phyloP scores from a whole-genome alignment of 2,888 invertebrate species.

The Drosophila cracens region DNA sequence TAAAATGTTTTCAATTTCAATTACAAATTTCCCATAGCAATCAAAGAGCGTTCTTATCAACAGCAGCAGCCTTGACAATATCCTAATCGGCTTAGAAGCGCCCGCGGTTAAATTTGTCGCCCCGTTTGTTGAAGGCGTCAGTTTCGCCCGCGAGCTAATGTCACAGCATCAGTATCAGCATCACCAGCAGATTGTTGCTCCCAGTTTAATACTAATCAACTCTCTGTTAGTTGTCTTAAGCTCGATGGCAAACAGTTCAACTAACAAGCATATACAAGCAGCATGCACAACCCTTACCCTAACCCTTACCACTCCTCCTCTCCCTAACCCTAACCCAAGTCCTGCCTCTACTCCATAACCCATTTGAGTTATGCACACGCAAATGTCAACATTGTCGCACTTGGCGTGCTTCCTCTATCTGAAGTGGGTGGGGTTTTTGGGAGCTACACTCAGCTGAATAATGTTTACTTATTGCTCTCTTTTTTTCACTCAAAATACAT shows the following conservation, averaged over 20 bases:
- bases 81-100: slow-evolving; percentile 66
- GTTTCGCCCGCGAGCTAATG: slow-evolving; percentile 48
- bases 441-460: slow-evolving; percentile 4
- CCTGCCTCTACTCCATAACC: slow-evolving; percentile 8
- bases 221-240: slow-evolving; percentile 65
- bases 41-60: slow-evolving; percentile 9
- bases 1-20: slow-evolving; percentile 26
- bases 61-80: slow-evolving; percentile 12
- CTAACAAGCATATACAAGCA: slow-evolving; percentile 24
- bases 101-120: slow-evolving; percentile 57
- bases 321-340: background rate
- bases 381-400: slow-evolving; percentile 79
- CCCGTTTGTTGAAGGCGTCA: slow-evolving; percentile 56
- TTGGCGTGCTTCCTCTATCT: slow-evolving; percentile 59
- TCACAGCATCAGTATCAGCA: slow-evolving; percentile 38
- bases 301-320: background rate
- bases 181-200: slow-evolving; percentile 2
- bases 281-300: background rate
- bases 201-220: slow-evolving; percentile 46
- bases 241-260: slow-evolving; percentile 60
- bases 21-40: slow-evolving; percentile 23
- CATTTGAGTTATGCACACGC: slow-evolving; percentile 38
- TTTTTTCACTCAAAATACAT: background rate
- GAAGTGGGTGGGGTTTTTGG: slow-evolving; percentile 12
- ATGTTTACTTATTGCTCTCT: background rate